Conservation (phyloP, 2,113 vertebrate species). For the Sinocyclocheilus rhinocerous region DNA sequence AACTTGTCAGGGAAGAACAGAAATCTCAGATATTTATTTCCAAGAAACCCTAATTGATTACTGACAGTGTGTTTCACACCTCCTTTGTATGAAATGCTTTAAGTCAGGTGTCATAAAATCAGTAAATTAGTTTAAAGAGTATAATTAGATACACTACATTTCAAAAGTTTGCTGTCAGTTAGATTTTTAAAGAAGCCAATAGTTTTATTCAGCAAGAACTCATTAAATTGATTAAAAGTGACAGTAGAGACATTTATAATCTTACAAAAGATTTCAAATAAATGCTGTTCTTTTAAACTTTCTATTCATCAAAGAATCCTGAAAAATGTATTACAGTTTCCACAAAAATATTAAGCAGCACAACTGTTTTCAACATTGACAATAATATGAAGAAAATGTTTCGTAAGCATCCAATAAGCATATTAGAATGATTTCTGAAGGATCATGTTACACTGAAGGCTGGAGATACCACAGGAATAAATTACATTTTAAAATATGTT, state of each 20-base stretch:
- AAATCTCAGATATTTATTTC: background rate
- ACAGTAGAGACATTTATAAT: background rate
- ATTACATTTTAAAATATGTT: no score
- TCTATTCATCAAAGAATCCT: background rate
- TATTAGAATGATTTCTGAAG: no score
- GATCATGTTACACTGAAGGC: no score
- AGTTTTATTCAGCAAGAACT: background rate
- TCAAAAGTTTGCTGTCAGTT: background rate
- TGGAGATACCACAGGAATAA: background rate
- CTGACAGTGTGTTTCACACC: background rate
- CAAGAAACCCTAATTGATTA: background rate
- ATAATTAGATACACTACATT: background rate
- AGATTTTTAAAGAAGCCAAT: background rate
- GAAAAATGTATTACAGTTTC: background rate
- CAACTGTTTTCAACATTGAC: background rate
- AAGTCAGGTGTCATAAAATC: background rate
- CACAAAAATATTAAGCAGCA: background rate
- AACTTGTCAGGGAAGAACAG: background rate
- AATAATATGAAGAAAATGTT: background rate
- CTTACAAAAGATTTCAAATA: background rate
- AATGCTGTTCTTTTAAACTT: background rate
- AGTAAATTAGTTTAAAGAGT: background rate
- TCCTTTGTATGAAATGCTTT: background rate
- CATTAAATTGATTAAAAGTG: background rate
- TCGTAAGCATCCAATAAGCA: background rate